Conservation (phyloP, 64 coral and sea anemone species). For the Dendronephthya gigantea region DNA sequence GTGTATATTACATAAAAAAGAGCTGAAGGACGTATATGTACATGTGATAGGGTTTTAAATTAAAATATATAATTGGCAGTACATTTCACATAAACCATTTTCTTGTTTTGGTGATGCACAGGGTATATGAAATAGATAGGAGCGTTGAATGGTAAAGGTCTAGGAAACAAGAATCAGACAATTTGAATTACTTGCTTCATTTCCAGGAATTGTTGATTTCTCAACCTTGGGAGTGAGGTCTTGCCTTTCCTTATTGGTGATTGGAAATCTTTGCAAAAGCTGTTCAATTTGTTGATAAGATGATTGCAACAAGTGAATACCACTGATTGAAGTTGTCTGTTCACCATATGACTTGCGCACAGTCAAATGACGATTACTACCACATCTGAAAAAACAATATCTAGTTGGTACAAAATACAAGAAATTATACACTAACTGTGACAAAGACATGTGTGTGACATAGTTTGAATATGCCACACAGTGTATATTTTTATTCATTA, state of each 20-base stretch:
- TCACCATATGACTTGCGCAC: slow-evolving; percentile 48
- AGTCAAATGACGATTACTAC: slow-evolving; percentile 64
- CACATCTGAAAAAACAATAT: slow-evolving; percentile 59
- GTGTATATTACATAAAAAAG: too few species aligned
- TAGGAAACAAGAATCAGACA: background rate
- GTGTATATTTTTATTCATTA: too few species aligned
- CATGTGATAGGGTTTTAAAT: too few species aligned
- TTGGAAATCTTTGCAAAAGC: slow-evolving; percentile 57
- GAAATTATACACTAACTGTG: too few species aligned
- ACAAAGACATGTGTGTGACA: too few species aligned
- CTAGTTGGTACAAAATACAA: too few species aligned
- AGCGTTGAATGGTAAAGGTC: background rate
- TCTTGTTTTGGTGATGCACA: too few species aligned
- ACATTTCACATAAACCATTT: too few species aligned
- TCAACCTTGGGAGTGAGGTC: slow-evolving; percentile 66
- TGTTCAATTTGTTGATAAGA: slow-evolving; percentile 46
- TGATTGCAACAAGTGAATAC: slow-evolving; percentile 45
- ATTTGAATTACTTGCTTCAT: slow-evolving; percentile 18
- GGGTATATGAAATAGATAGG: background rate
- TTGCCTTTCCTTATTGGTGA: slow-evolving; percentile 73
- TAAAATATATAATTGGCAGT: too few species aligned
- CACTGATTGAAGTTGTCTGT: slow-evolving; percentile 24
- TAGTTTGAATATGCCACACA: too few species aligned
- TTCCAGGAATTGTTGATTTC: slow-evolving; percentile 38
- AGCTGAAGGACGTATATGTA: too few species aligned